Percentiles rank a stretch among this genome's conserved stretches.
phyloP scores from a whole-genome alignment of 2,888 invertebrate genomes.

The Miltochrista miniata region DNA sequence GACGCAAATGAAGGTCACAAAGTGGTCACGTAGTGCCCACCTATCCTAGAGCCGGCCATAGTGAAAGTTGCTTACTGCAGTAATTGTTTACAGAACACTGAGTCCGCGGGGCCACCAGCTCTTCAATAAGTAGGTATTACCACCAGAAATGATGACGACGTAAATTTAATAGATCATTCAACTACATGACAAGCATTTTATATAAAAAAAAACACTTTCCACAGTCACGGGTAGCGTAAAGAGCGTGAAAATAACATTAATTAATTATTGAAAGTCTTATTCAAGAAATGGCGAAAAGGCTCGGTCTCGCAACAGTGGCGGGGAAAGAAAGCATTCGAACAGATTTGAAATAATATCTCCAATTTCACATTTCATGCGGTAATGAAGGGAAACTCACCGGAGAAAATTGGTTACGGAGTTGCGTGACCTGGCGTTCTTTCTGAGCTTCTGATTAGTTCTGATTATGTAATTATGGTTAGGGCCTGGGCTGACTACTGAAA shows the following conservation, averaged over 20 bases:
- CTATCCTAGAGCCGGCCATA: too few species aligned
- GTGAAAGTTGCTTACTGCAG: too few species aligned
- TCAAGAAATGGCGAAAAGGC: not conserved
- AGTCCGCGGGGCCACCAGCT: too few species aligned
- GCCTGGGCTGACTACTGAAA: too few species aligned
- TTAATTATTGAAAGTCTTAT: constrained; percentile 33
- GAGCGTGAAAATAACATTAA: constrained; percentile 26
- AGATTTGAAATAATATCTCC: not conserved
- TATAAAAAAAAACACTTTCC: not conserved
- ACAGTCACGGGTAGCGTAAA: not conserved
- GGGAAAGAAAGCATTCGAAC: constrained; percentile 8
- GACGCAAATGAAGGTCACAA: too few species aligned
- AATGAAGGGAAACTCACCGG: constrained; percentile 11
- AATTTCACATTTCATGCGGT: constrained; percentile 13
- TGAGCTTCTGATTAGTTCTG: not conserved
- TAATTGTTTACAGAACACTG: too few species aligned
- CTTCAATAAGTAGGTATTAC: too few species aligned
- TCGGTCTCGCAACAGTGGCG: constrained; percentile 4
- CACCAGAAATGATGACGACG: too few species aligned
- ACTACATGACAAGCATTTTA: not conserved
- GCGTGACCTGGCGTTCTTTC: not conserved
- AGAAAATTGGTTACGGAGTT: not conserved
- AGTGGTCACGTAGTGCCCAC: too few species aligned
- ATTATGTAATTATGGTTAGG: not conserved
- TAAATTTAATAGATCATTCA: not conserved